phyloP scores from a whole-genome alignment of 2,888 invertebrate genomes.

The Drosophila peninsularis region DNA sequence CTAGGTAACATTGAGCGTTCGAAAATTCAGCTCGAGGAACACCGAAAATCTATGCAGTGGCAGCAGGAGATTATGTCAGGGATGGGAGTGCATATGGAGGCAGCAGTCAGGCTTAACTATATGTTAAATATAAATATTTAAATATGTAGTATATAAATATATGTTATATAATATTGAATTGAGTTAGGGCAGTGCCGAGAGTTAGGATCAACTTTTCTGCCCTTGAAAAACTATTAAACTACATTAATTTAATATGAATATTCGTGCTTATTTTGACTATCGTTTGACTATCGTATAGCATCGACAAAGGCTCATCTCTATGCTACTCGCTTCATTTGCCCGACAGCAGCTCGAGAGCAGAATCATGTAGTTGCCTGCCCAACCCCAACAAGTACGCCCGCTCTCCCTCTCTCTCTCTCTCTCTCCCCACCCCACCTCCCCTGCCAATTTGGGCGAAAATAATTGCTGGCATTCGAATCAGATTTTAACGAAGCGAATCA shows the following conservation, averaged over 20 bases:
- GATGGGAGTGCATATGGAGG: not conserved
- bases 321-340: constrained; percentile 7
- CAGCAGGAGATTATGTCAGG: not conserved
- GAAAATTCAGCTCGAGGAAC: not conserved
- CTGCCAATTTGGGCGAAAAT: constrained; percentile 26
- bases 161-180: too few species aligned
- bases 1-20: constrained; percentile 6
- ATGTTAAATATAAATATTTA: too few species aligned
- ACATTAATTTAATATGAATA: not conserved
- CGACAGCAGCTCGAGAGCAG: not conserved
- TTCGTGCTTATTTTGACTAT: not conserved
- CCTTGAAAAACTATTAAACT: not conserved
- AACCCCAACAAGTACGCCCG: not conserved
- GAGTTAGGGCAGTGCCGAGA: too few species aligned
- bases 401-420: not conserved
- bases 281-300: not conserved
- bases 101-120: too few species aligned
- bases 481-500: constrained; percentile 36
- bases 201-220: too few species aligned
- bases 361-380: constrained; percentile 2
- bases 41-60: not conserved
- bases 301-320: constrained; percentile 1
- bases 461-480: constrained; percentile 26
- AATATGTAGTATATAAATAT: too few species aligned
- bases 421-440: not conserved